Evolutionary conservation across 2,113 vertebrate species (phyloP).

Genomic region (Mellivora capensis): DNA sequence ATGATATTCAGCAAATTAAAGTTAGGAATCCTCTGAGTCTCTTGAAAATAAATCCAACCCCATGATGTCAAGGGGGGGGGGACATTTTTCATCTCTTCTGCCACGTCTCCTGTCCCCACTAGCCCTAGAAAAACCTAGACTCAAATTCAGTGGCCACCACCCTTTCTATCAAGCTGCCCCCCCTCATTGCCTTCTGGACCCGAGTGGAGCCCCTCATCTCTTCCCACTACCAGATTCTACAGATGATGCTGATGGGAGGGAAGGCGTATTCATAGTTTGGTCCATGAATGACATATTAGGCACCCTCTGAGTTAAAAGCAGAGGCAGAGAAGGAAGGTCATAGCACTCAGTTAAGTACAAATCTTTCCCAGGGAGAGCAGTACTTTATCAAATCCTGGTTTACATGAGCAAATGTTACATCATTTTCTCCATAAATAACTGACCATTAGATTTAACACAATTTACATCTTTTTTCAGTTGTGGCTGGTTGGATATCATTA

Average conservation of each 20-base stretch:
- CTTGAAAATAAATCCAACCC: background rate
- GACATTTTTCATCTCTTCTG: background rate
- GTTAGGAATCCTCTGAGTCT: background rate
- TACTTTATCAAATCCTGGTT: background rate
- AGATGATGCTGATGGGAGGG: too few relatives aligned
- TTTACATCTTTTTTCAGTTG: conserved; percentile 21
- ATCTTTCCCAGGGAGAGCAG: background rate
- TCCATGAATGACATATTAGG: background rate
- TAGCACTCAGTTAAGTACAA: background rate
- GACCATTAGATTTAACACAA: background rate
- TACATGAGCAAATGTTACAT: background rate
- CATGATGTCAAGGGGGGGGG: background rate
- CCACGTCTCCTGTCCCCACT: background rate
- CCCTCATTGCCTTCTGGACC: background rate
- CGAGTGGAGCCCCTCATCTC: background rate
- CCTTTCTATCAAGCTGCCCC: background rate
- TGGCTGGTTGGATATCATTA: background rate
- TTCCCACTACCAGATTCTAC: background rate
- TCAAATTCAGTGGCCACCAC: background rate
- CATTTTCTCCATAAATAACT: conserved; percentile 1
- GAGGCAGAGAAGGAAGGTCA: background rate
- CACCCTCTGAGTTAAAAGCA: background rate
- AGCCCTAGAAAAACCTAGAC: background rate
- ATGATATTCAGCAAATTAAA: background rate
- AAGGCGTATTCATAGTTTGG: background rate